Conservation (phyloP, 2,797 vertebrate genomes). For the Trematomus bernacchii region DNA sequence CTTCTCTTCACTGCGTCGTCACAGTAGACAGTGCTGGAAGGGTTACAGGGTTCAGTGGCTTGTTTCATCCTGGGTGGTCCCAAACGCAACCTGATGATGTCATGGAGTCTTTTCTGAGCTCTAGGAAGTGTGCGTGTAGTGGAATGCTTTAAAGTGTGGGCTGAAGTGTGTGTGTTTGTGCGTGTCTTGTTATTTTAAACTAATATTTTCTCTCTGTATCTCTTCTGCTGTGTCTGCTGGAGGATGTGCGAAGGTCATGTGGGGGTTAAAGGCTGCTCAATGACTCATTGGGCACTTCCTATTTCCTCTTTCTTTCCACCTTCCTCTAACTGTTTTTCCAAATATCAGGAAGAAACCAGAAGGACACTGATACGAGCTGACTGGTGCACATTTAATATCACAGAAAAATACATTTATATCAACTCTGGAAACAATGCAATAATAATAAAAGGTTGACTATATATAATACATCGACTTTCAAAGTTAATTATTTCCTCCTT, state of each 20-base stretch:
- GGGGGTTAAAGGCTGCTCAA: conserved; percentile 10
- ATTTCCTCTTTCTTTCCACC: conserved; percentile 39
- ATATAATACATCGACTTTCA: no score
- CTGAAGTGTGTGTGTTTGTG: conserved; percentile 18
- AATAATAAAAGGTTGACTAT: no score
- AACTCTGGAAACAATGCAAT: background rate
- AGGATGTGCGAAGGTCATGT: conserved; percentile 17
- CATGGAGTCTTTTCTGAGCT: conserved; percentile 35
- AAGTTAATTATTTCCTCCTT: no score
- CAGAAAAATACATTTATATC: background rate
- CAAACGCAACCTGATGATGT: conserved; percentile 43
- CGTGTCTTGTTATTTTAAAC: conserved; percentile 14
- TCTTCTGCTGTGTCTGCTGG: background rate
- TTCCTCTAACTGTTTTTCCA: conserved; percentile 61
- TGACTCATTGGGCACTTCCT: conserved; percentile 53
- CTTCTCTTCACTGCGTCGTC: background rate
- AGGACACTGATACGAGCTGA: background rate
- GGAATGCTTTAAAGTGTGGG: conserved; percentile 20
- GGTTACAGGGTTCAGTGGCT: background rate
- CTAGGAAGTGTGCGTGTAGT: conserved; percentile 9
- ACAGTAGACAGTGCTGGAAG: background rate
- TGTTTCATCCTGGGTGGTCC: conserved; percentile 37
- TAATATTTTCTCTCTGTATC: background rate
- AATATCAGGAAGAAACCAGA: conserved; percentile 24
- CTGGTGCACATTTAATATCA: background rate